phyloP scores from a whole-genome alignment of 2,113 vertebrate genomes.

The Ovibos moschatus region DNA sequence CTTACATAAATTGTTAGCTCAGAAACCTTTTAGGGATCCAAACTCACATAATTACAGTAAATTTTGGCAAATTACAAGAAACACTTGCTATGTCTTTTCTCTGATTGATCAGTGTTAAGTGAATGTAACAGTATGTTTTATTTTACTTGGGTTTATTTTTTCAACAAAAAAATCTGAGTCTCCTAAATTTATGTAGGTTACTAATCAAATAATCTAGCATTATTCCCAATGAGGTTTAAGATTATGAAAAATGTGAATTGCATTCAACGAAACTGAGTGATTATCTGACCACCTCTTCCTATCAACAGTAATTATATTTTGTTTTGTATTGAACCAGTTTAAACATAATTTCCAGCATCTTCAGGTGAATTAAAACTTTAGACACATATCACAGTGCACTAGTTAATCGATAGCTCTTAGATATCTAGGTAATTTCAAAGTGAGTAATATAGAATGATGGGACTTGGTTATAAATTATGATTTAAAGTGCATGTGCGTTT shows the following conservation, averaged over 20 bases:
- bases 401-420: neutral
- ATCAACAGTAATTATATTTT: conserved; percentile 7
- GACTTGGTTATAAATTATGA: neutral
- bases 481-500: neutral
- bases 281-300: neutral
- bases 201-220: neutral
- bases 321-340: neutral
- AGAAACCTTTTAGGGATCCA: conserved; percentile 16
- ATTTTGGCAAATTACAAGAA: neutral
- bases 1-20: neutral
- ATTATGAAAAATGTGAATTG: conserved; percentile 6
- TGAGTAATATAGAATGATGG: neutral
- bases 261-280: neutral
- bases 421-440: neutral
- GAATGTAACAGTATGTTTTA: neutral
- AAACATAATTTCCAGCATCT: neutral
- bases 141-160: neutral
- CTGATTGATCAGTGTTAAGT: neutral
- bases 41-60: neutral
- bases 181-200: neutral
- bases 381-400: neutral
- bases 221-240: neutral
- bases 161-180: neutral
- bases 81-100: neutral
- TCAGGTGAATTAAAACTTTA: neutral